Percentiles rank a stretch among this genome's conserved stretches.
Conservation (phyloP, 2,113 vertebrate genomes). For the Oreochromis spilurus region DNA sequence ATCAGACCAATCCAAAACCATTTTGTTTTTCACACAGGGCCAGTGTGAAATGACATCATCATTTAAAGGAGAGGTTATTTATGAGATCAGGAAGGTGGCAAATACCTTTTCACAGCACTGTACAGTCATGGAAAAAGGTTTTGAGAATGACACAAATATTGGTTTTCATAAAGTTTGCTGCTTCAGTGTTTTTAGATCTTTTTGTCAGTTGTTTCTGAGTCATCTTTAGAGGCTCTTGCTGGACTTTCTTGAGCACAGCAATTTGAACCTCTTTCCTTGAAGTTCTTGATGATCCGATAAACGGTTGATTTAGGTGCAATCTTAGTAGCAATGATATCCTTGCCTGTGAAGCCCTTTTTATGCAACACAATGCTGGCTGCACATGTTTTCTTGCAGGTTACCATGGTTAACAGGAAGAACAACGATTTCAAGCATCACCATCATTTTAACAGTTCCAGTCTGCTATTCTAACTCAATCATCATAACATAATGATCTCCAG, state of each 20-base stretch:
- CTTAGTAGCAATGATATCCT: neutral
- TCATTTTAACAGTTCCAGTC: neutral
- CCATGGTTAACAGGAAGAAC: neutral
- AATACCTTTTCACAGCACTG: neutral
- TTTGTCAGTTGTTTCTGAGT: neutral
- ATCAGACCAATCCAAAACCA: neutral
- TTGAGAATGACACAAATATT: neutral
- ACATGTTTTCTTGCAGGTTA: neutral
- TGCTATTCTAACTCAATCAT: neutral
- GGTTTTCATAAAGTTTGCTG: neutral
- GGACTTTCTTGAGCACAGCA: neutral
- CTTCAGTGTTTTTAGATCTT: neutral
- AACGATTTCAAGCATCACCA: neutral
- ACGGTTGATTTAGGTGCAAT: neutral
- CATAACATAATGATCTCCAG: neutral
- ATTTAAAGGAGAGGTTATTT: neutral
- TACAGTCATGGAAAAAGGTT: neutral
- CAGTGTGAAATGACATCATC: neutral
- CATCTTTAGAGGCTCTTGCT: neutral
- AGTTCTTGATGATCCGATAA: neutral
- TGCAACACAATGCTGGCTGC: neutral
- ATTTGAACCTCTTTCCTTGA: neutral
- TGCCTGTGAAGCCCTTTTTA: neutral
- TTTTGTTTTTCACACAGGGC: neutral
- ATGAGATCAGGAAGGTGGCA: neutral